These are phyloP conservation scores for western clawed frog (Xenopus tropicalis) DNA, from an alignment of 2,113 vertebrate species.

Conservation along the genomic window UCB_Xtro_10.0 CM004444.2:58123001-58123500, in stretches of 20 bases:
- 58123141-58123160: no score
- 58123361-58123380: not conserved
- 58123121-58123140: no score
- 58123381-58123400: constrained; percentile 8
- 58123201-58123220: not conserved
- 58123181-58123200: no score
- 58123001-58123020: no score
- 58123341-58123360: not conserved
- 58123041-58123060: no score
- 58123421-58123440: constrained; percentile 21
- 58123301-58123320: not conserved
- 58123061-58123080: no score
- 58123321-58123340: constrained; percentile 2
- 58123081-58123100: no score
- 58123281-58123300: not conserved
- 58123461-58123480: constrained; percentile 1
- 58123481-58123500: constrained; percentile 8
- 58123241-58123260: constrained; percentile 6
- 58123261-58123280: constrained; percentile 15
- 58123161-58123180: no score
- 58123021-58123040: no score
- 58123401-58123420: constrained; percentile 8
- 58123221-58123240: constrained; percentile 24
- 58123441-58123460: not conserved
- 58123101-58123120: no score